Percentiles rank a stretch among this genome's conserved stretches.
phyloP scores from a whole-genome alignment of 2,797 vertebrate genomes.

The Amblyraja radiata region DNA sequence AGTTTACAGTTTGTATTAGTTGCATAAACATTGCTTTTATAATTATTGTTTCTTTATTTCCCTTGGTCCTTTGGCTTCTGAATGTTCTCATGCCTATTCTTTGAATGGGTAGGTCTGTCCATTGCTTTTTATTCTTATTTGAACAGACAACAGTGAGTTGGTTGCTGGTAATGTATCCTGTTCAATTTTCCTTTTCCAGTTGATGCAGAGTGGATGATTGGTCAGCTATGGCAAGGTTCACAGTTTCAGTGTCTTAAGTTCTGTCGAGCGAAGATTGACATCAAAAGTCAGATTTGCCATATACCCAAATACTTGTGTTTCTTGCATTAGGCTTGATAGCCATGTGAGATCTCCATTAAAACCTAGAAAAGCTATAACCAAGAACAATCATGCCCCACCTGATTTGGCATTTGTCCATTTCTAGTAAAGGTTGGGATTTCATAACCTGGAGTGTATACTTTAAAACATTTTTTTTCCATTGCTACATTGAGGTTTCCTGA shows the following conservation, averaged over 20 bases:
- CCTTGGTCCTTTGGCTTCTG: not conserved
- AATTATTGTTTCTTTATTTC: not conserved
- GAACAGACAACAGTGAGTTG: not conserved
- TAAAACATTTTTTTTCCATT: no score
- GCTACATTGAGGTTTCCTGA: not conserved
- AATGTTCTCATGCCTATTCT: not conserved
- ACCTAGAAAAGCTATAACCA: no score
- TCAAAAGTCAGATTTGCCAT: not conserved
- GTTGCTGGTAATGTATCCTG: not conserved
- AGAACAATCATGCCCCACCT: no score
- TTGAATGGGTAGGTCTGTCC: not conserved
- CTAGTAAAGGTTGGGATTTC: no score
- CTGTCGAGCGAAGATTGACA: not conserved
- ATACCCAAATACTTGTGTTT: not conserved
- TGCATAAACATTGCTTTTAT: not conserved
- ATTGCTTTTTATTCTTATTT: not conserved
- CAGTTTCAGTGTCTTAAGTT: not conserved
- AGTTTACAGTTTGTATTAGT: not conserved
- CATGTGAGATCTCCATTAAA: not conserved
- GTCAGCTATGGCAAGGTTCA: not conserved
- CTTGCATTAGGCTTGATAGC: not conserved
- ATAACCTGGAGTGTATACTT: no score
- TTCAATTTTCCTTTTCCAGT: not conserved
- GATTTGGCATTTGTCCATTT: no score
- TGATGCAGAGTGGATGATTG: no score